These are phyloP conservation scores for Vesta saturnalis DNA, from an alignment of 2,888 invertebrate genomes.

Conservation along the genomic window DNA sequence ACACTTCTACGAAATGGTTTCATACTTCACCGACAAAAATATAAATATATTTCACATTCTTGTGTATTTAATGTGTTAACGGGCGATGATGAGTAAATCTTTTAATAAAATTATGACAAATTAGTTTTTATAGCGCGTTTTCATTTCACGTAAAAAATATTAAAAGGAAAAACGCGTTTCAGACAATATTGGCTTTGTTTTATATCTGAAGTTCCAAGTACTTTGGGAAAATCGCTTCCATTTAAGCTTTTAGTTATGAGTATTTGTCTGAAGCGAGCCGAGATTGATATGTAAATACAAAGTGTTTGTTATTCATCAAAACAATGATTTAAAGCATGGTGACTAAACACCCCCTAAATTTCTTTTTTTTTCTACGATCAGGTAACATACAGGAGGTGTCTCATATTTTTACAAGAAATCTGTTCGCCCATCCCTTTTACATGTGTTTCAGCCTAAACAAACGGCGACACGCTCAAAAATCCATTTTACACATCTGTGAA, in stretches of 20 bases:
- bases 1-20: conserved; percentile 34
- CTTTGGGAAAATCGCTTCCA: neutral
- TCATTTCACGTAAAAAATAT: no score
- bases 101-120: neutral
- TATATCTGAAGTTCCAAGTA: neutral
- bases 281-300: conserved; percentile 6
- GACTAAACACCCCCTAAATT: no score
- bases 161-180: no score
- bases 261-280: conserved; percentile 1
- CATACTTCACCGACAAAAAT: conserved; percentile 30
- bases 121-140: no score
- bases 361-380: no score
- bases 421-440: conserved; percentile 34
- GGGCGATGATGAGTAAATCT: conserved; percentile 30
- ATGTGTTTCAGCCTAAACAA: conserved; percentile 43
- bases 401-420: conserved; percentile 26
- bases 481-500: conserved; percentile 42
- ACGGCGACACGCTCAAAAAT: conserved; percentile 43
- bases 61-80: conserved; percentile 28
- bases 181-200: neutral
- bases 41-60: conserved; percentile 17
- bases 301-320: neutral
- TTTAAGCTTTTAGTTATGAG: conserved; percentile 8
- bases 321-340: neutral
- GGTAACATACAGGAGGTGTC: neutral